Evolutionary conservation across 2,797 vertebrate species (phyloP), one percentile per base, ranked within the genome.

Genomic region (Cryptoprocta ferox): DNA sequence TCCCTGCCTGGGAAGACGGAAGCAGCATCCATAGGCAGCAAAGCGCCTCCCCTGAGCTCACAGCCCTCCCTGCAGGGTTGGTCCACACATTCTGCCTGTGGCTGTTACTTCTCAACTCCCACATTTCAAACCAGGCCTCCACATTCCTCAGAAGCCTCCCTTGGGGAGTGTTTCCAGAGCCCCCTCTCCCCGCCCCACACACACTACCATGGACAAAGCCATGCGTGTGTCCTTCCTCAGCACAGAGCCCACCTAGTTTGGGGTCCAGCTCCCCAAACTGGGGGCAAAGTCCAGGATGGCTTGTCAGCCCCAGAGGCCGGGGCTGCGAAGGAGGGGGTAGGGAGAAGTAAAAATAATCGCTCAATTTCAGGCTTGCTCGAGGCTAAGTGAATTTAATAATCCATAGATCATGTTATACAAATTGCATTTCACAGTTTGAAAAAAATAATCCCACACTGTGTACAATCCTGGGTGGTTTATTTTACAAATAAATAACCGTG

Each of bases 361-460:
- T 94, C 30, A 30, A 82, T 97, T 97, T 95, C 96, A 97, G 90
- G 87, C 87, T 94, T 89, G 88, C 88, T 88, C 61, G 48, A 97
- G 59, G 92, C 95, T 97, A 96, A 97, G 96, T 94, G 95, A 98
- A 98, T 97, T 97, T 98, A 97, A 95, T 96, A 97, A 97, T 95
- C 96, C 97, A 98, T 96, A 95, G 96, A 98, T 97, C 96, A 94
- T 90, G 83, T 94, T 97, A 93, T 92, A 98, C 94, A 97, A 97
- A 98, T 97, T 89, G 66, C 97, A 97, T 95, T 95, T 98, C 97
- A 97, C 97, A 97, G 98, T 96, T 93, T 87, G 88, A 96, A 95
- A 95, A 97, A 96, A 92, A 92, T 81, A 81, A 92, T 63, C 94
- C 90, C 96, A 97, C 81, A 95, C 95, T 89, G 96, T 88, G 95